Conservation (phyloP, 2,888 invertebrate species). For the Heliconius aoede region DNA sequence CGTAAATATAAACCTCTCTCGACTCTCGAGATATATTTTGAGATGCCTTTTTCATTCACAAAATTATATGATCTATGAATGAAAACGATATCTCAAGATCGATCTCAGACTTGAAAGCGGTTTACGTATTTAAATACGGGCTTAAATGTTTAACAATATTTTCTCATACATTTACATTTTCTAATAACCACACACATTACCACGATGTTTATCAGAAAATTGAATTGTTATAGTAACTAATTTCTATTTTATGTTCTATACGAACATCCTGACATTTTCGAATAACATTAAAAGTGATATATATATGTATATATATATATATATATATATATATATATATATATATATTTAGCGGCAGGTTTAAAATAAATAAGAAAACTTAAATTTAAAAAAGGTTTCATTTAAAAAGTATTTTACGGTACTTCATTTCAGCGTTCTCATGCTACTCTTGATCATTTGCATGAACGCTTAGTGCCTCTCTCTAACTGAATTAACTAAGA, state of each 20-base stretch:
- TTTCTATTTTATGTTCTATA: neutral
- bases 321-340: neutral
- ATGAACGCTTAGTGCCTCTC: constrained; percentile 10
- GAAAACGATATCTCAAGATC: too few relatives aligned
- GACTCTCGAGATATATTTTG: too few relatives aligned
- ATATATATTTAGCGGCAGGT: neutral
- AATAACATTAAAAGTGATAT: neutral
- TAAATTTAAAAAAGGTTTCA: neutral
- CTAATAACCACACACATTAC: constrained; percentile 1
- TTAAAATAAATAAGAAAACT: neutral
- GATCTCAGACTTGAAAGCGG: too few relatives aligned
- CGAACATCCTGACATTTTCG: neutral
- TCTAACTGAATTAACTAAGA: neutral
- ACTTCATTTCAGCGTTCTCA: neutral
- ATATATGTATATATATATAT: neutral
- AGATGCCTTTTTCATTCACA: too few relatives aligned
- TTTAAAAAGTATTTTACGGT: neutral
- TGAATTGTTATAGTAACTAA: neutral
- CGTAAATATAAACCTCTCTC: too few relatives aligned
- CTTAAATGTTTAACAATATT: neutral
- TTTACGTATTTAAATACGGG: too few relatives aligned
- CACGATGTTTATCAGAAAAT: constrained; percentile 20
- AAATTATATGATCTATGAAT: too few relatives aligned
- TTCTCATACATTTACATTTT: constrained; percentile 14
- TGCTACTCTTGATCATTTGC: neutral